Evolutionary conservation across 2,888 invertebrate species (phyloP), one percentile per base, ranked within the genome.

Genomic region (Eumacrocentrus americanus): DNA sequence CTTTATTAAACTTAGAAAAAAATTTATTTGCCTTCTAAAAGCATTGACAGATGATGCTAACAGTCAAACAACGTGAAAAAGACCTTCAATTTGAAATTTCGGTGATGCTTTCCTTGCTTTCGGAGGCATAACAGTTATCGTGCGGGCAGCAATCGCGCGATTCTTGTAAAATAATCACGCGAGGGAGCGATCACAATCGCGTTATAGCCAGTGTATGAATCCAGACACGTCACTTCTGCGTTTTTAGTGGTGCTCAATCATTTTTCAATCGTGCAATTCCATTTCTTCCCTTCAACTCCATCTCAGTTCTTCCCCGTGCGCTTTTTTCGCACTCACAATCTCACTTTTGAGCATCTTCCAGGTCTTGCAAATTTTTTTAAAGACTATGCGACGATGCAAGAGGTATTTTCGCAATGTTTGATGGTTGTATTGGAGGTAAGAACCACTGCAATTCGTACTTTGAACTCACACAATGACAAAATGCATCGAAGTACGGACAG

Each of bases 221-320:
- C 62, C 38, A 67, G 68, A 72, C 72, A 72, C 73, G 75, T 75
- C 73, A 76, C 67, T 73, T 70, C 47, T 64, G 58, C 58, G 59
- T 71, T 72, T 72, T 67, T 72, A 67, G 70, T 51, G 75, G 73
- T 75, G 72, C 75, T 74, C 76, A 75, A 72, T 29, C 29, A 4
- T 9, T 9, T 4, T 29, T 29, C 5, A 29, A n/a, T n/a, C n/a
- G n/a, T n/a, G n/a, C n/a, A n/a, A n/a, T n/a, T n/a, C n/a, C n/a
- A n/a, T n/a, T n/a, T n/a, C n/a, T n/a, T n/a, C n/a, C n/a, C n/a
- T n/a, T n/a, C n/a, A n/a, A n/a, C n/a, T n/a, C n/a, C n/a, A n/a
- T n/a, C n/a, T n/a, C n/a, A n/a, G n/a, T n/a, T n/a, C n/a, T n/a
- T n/a, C n/a, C n/a, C n/a, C n/a, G n/a, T n/a, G n/a, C n/a, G n/a